Percentiles rank a stretch among this genome's conserved stretches.
Conservation (phyloP, 1,140 invertebrate species). For the Drosophila parvula region DNA sequence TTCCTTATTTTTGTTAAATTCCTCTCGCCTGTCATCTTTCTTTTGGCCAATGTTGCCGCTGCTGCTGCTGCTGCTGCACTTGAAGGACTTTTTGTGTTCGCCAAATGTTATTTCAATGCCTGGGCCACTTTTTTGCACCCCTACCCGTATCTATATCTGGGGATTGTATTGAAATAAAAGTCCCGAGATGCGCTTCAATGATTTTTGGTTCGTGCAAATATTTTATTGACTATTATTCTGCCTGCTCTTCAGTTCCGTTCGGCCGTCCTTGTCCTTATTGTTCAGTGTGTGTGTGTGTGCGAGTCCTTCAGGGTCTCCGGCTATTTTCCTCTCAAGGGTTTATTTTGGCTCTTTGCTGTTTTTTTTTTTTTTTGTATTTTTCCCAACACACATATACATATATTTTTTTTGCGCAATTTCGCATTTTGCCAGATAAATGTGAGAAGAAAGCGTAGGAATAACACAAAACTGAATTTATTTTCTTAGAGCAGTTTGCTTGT, state of each 20-base stretch:
- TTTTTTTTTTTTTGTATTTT: slow-evolving; percentile 1
- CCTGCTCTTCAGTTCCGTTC: slow-evolving; percentile 42
- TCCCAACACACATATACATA: slow-evolving; percentile 16
- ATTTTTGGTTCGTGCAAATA: slow-evolving; percentile 76
- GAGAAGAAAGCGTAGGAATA: slow-evolving; percentile 21
- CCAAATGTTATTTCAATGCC: slow-evolving; percentile 61
- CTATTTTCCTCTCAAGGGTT: slow-evolving; percentile 52
- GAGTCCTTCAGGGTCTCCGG: slow-evolving; percentile 42
- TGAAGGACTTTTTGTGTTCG: slow-evolving; percentile 54
- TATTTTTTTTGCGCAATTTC: slow-evolving; percentile 56
- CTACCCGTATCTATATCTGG: slow-evolving; percentile 31
- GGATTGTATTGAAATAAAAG: slow-evolving; percentile 57
- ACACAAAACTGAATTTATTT: slow-evolving; percentile 43
- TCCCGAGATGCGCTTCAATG: slow-evolving; percentile 62
- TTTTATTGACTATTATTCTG: slow-evolving; percentile 81
- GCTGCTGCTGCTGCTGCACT: slow-evolving; percentile 49
- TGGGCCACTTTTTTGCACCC: slow-evolving; percentile 35
- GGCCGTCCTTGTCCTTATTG: slow-evolving; percentile 51
- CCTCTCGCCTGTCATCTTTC: slow-evolving; percentile 64
- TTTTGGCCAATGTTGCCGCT: not conserved
- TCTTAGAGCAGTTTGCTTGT: slow-evolving; percentile 23
- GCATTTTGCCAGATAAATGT: slow-evolving; percentile 41
- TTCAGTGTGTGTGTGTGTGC: slow-evolving; percentile 22
- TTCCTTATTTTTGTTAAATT: slow-evolving; percentile 68
- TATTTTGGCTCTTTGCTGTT: slow-evolving; percentile 37